Evolutionary conservation across 2,797 vertebrate genomes (phyloP).

Genomic region (Poeciliopsis turneri): DNA sequence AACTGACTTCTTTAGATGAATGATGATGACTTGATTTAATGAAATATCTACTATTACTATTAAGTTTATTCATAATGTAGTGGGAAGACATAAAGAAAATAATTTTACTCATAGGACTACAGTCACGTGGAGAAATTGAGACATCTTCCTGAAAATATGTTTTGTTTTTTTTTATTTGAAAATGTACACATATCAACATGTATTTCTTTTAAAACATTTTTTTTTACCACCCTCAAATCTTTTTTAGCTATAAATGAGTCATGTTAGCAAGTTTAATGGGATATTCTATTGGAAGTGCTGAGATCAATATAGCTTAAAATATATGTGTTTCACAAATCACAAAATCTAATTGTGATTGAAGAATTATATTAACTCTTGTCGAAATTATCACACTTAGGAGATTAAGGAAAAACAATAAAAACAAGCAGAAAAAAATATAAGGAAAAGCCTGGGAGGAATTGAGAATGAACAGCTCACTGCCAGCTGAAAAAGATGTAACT

Average conservation of each 20-base stretch:
- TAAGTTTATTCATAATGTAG: background rate
- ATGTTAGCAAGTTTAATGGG: background rate
- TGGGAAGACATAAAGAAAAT: too few relatives aligned
- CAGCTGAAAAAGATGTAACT: too few relatives aligned
- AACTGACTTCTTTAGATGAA: slow-evolving; percentile 8
- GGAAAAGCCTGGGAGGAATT: background rate
- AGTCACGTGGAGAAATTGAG: background rate
- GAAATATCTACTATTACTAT: background rate
- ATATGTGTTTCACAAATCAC: background rate
- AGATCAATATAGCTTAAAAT: background rate
- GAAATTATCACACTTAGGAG: background rate
- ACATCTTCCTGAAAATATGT: background rate
- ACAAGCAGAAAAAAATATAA: background rate
- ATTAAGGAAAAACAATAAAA: background rate
- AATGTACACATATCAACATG: background rate
- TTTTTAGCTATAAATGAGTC: background rate
- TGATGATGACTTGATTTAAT: background rate
- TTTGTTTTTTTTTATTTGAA: background rate
- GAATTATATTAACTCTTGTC: background rate
- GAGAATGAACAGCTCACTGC: background rate
- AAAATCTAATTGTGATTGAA: background rate
- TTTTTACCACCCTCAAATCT: background rate
- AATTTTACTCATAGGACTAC: background rate
- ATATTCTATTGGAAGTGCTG: background rate
- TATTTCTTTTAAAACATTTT: background rate